Evolutionary conservation across 1,140 invertebrate species (phyloP).

Genomic region (Metaphire vulgaris): DNA sequence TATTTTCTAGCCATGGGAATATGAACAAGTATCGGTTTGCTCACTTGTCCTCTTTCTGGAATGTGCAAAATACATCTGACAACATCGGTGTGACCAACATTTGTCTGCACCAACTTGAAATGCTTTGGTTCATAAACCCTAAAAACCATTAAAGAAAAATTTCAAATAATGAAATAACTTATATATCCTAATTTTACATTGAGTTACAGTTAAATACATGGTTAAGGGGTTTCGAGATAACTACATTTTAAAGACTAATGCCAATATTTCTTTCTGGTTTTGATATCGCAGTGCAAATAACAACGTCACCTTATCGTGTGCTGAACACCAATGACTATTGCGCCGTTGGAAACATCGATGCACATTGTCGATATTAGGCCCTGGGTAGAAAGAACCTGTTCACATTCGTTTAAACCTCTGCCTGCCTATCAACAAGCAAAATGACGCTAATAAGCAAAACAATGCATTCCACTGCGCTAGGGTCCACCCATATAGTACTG

Average conservation of each 20-base stretch:
- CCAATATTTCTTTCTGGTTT: no score
- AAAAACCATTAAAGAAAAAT: constrained; percentile 9
- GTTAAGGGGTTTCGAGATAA: no score
- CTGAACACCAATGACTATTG: constrained; percentile 46
- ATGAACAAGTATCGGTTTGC: no score
- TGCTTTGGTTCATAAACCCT: constrained; percentile 49
- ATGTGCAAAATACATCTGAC: constrained; percentile 49
- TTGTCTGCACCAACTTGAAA: constrained; percentile 48
- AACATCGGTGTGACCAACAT: constrained; percentile 48
- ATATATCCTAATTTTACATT: no score
- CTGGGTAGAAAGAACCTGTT: constrained; percentile 41
- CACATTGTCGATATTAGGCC: constrained; percentile 42
- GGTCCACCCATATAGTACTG: no score
- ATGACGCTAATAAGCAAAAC: neutral
- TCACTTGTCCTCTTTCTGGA: constrained; percentile 32
- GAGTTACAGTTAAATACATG: no score
- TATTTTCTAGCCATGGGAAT: no score
- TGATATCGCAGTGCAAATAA: no score
- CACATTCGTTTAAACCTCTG: constrained; percentile 47
- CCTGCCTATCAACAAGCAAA: constrained; percentile 34
- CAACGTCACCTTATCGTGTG: constrained; percentile 45
- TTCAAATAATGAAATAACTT: neutral
- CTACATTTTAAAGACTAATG: no score
- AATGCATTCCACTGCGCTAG: no score
- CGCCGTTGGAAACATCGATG: constrained; percentile 46